These are phyloP conservation scores for Brenthis ino DNA, from an alignment of 2,888 invertebrate genomes.

Conservation along the genomic window DNA sequence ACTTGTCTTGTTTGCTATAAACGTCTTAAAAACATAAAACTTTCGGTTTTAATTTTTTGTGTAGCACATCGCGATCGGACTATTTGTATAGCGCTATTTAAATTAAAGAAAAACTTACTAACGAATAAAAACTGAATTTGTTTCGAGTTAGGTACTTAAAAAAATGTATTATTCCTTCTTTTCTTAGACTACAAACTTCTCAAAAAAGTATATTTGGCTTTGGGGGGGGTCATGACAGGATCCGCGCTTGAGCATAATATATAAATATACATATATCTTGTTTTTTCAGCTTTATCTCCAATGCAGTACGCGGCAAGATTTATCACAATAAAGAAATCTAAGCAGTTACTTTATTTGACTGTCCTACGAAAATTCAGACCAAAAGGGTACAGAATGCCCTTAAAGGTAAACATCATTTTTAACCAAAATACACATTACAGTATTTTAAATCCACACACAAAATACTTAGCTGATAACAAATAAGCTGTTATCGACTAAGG, in stretches of 20 bases:
- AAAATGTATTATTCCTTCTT: too few species aligned
- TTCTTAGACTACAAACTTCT: too few species aligned
- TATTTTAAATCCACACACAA: background rate
- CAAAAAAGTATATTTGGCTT: too few species aligned
- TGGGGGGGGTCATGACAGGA: too few species aligned
- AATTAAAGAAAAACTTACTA: too few species aligned
- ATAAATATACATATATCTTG: background rate
- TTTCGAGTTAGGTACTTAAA: too few species aligned
- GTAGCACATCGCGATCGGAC: too few species aligned
- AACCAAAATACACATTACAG: background rate
- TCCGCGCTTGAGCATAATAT: background rate
- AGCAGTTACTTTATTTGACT: conserved; percentile 73
- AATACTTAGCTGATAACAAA: background rate
- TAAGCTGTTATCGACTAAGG: background rate
- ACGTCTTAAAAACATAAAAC: too few species aligned
- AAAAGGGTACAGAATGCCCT: conserved; percentile 68
- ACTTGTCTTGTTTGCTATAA: too few species aligned
- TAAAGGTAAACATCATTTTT: conserved; percentile 62
- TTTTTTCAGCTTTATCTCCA: conserved; percentile 84
- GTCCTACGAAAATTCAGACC: conserved; percentile 70
- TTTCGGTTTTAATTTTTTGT: too few species aligned
- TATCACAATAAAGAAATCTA: conserved; percentile 84
- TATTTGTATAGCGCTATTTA: too few species aligned
- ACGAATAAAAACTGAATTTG: too few species aligned
- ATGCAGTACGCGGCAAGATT: conserved; percentile 87